Percentiles rank a stretch among this genome's conserved stretches.
phyloP scores from a whole-genome alignment of 2,888 invertebrate genomes.

The Drosophila falleni region DNA sequence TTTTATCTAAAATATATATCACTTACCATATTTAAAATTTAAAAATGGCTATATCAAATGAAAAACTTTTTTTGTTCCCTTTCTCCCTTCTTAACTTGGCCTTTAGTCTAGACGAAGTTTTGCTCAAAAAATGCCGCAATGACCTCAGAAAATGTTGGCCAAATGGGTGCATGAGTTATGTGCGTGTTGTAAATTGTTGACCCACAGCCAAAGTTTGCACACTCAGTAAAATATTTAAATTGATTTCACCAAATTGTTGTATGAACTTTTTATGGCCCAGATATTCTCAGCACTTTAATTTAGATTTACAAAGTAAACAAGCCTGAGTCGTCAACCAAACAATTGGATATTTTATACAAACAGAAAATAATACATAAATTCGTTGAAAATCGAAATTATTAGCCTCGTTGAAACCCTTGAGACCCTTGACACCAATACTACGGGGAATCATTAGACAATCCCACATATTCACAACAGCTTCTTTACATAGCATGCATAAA shows the following conservation, averaged over 20 bases:
- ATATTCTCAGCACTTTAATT: slow-evolving; percentile 45
- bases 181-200: slow-evolving; percentile 37
- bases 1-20: no score
- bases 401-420: slow-evolving; percentile 2
- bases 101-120: slow-evolving; percentile 47
- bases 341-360: slow-evolving; percentile 34
- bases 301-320: slow-evolving; percentile 29
- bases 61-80: no score
- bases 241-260: slow-evolving; percentile 69
- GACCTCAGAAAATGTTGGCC: slow-evolving; percentile 65
- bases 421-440: not conserved
- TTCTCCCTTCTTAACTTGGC: slow-evolving; percentile 20
- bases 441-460: slow-evolving; percentile 24
- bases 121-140: slow-evolving; percentile 42
- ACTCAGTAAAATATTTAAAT: slow-evolving; percentile 52
- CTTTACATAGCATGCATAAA: slow-evolving; percentile 11
- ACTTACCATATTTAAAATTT: no score
- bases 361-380: slow-evolving; percentile 12
- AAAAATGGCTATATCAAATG: no score
- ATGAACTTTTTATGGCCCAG: slow-evolving; percentile 35
- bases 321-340: slow-evolving; percentile 27
- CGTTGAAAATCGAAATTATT: no score
- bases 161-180: slow-evolving; percentile 24
- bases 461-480: slow-evolving; percentile 17
- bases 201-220: slow-evolving; percentile 30